Conservation (phyloP, 2,888 invertebrate species). For the Abrostola triplasia region DNA sequence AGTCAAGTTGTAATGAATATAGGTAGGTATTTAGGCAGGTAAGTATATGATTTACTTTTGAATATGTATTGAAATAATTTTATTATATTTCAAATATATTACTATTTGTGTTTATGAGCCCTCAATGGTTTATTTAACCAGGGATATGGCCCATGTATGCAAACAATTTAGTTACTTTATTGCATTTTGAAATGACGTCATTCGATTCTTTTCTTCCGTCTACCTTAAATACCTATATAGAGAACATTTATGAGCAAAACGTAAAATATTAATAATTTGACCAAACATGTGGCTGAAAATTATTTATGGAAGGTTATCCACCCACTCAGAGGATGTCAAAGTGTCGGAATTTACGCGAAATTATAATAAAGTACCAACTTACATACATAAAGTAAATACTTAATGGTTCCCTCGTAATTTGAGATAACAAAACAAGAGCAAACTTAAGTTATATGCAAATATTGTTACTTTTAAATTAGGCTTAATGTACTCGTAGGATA, state of each 20-base stretch:
- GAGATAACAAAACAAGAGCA: constrained; percentile 27
- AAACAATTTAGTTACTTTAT: background rate
- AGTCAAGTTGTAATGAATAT: no score
- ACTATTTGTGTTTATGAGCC: no score
- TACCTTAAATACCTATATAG: constrained; percentile 7
- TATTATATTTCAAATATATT: no score
- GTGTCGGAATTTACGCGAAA: constrained; percentile 37
- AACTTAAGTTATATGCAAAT: constrained; percentile 32
- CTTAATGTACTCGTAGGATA: constrained; percentile 13
- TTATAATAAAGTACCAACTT: constrained; percentile 32
- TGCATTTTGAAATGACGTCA: constrained; percentile 11
- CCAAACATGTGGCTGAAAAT: constrained; percentile 40
- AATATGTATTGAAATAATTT: no score
- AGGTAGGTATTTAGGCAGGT: no score
- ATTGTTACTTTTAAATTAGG: constrained; percentile 33
- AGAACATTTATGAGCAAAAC: constrained; percentile 7
- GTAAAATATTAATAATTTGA: constrained; percentile 42
- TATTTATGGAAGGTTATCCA: constrained; percentile 48
- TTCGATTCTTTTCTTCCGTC: constrained; percentile 2
- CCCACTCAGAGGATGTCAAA: constrained; percentile 51
- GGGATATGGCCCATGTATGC: no score
- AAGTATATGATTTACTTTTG: no score
- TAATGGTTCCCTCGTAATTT: constrained; percentile 44
- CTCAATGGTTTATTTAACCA: no score
- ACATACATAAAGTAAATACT: constrained; percentile 48